Evolutionary conservation across 2,888 invertebrate genomes (phyloP).

Genomic region (Muscina levida): DNA sequence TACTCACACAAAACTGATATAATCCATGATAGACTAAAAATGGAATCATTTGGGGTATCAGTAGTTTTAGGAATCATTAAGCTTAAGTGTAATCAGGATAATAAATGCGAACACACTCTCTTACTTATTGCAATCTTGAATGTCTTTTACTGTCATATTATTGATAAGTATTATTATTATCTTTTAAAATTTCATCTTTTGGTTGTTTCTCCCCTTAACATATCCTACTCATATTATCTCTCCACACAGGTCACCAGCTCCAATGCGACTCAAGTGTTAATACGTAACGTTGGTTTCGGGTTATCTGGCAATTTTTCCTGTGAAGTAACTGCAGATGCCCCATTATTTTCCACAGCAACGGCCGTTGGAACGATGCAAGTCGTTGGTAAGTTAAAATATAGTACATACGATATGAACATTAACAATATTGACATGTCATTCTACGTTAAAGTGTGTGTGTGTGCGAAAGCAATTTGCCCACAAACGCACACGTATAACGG

Average conservation of each 20-base stretch:
- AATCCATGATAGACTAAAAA: background rate
- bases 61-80: background rate
- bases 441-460: background rate
- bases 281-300: conserved; percentile 85
- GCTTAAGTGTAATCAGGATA: background rate
- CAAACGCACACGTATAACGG: background rate
- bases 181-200: conserved; percentile 15
- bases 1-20: no score
- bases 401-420: conserved; percentile 22
- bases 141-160: conserved; percentile 16
- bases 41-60: background rate
- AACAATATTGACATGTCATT: conserved; percentile 15
- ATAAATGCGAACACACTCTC: background rate
- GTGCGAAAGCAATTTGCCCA: background rate
- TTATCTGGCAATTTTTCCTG: conserved; percentile 89
- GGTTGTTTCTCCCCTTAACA: conserved; percentile 18
- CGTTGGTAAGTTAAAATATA: conserved; percentile 84
- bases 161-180: conserved; percentile 26
- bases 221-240: conserved; percentile 6
- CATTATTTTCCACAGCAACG: conserved; percentile 85
- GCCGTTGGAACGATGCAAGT: conserved; percentile 86
- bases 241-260: conserved; percentile 84
- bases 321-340: conserved; percentile 88
- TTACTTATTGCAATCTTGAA: background rate
- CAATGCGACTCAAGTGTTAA: conserved; percentile 87